Percentiles rank a stretch among this genome's conserved stretches.
phyloP scores from a whole-genome alignment of 2,888 invertebrate genomes.

The Luperina testacea region DNA sequence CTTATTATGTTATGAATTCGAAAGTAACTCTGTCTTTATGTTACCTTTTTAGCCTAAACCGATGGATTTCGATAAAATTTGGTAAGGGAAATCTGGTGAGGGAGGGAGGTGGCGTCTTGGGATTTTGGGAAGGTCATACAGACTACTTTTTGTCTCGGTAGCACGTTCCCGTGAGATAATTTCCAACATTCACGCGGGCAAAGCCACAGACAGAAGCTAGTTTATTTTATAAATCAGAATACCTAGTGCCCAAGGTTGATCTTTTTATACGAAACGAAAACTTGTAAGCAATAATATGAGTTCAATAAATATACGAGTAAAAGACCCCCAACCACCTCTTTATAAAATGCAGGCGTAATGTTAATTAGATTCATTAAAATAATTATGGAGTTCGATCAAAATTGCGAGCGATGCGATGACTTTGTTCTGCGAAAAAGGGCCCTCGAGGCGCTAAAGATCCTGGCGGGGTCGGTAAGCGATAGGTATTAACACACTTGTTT shows the following conservation, averaged over 20 bases:
- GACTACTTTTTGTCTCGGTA: not conserved
- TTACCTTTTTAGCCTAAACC: not conserved
- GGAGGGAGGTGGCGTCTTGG: not conserved
- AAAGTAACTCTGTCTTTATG: not conserved
- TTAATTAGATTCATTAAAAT: conserved; percentile 19
- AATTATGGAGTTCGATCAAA: not conserved
- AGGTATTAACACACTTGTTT: not conserved
- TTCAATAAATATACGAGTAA: not conserved
- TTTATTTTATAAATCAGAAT: not conserved
- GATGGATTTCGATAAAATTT: not conserved
- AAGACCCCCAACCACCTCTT: not conserved
- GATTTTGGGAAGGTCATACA: not conserved
- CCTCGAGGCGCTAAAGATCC: not conserved
- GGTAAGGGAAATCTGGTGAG: not conserved
- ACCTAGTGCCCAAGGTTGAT: not conserved
- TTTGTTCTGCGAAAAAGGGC: not conserved
- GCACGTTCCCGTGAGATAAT: not conserved
- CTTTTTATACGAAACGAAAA: not conserved
- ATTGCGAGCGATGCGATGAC: not conserved
- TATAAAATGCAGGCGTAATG: not conserved
- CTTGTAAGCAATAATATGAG: not conserved
- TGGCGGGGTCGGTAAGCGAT: not conserved
- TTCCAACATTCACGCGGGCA: fast-evolving
- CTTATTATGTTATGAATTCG: not conserved
- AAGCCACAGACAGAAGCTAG: not conserved